Evolutionary conservation across 1,140 invertebrate genomes (phyloP).

Genomic region (Epicauta chinensis): DNA sequence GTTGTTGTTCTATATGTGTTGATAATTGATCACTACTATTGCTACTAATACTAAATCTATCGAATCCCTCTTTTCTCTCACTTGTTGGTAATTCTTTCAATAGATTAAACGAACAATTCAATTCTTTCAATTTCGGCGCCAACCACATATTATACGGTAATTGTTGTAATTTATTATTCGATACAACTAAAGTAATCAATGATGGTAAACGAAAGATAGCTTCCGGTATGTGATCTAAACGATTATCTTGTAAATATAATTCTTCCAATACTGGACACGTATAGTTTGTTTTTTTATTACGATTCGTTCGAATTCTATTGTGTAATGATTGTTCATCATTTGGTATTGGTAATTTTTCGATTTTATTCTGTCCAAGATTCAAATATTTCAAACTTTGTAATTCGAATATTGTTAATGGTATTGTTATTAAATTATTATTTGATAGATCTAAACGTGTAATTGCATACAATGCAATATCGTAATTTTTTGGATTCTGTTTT

Average conservation of each 20-base stretch:
- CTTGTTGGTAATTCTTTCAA: constrained; percentile 69
- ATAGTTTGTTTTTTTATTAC: too few relatives aligned
- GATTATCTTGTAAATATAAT: constrained; percentile 82
- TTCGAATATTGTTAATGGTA: constrained; percentile 80
- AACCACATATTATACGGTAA: constrained; percentile 85
- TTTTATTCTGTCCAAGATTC: constrained; percentile 83
- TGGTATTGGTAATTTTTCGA: constrained; percentile 60
- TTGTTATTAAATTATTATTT: constrained; percentile 72
- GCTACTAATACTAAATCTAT: constrained; percentile 40
- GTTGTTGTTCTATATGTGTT: constrained; percentile 34
- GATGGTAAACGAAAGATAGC: constrained; percentile 76
- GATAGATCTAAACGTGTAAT: constrained; percentile 94
- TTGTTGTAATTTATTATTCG: constrained; percentile 87
- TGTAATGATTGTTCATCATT: constrained; percentile 10
- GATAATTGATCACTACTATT: constrained; percentile 42
- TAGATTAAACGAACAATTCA: constrained; percentile 90
- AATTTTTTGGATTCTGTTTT: constrained; percentile 60
- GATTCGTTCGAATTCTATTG: constrained; percentile 37
- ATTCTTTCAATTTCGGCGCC: constrained; percentile 79
- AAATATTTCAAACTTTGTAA: constrained; percentile 73
- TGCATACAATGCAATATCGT: constrained; percentile 71
- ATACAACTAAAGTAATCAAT: constrained; percentile 79
- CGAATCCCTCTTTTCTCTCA: constrained; percentile 36
- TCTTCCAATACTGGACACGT: constrained; percentile 78
- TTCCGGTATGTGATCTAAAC: constrained; percentile 70